These are phyloP conservation scores for Empidonax traillii DNA, from an alignment of 2,113 vertebrate species.

Conservation along the genomic window DNA sequence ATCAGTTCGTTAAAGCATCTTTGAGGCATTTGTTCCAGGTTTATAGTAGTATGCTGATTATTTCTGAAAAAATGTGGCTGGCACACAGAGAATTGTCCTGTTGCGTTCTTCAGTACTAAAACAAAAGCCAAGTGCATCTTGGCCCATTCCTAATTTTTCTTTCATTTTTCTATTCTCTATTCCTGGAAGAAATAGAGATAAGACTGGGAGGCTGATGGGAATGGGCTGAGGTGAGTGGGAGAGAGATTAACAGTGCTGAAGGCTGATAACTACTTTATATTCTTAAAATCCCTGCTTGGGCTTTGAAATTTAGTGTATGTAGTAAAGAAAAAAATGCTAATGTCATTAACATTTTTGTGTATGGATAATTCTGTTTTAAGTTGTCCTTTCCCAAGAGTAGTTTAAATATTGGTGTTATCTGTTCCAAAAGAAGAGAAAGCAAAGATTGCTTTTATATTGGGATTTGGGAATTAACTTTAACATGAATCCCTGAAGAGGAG, in stretches of 20 bases:
- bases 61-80: not conserved
- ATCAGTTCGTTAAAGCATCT: not conserved
- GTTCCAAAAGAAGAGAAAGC: not conserved
- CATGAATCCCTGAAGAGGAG: not conserved
- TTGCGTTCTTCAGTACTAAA: not conserved
- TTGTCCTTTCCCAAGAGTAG: not conserved
- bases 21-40: not conserved
- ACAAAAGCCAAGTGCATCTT: not conserved
- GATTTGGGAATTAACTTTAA: not conserved
- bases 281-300: not conserved
- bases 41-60: not conserved
- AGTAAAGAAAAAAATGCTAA: not conserved
- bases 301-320: not conserved
- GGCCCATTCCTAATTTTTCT: not conserved
- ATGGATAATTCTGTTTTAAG: conserved; percentile 15
- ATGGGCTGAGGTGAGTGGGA: not conserved
- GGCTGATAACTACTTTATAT: not conserved
- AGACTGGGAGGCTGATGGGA: not conserved
- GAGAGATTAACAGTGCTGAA: not conserved
- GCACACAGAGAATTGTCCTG: not conserved
- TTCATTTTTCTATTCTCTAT: not conserved
- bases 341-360: conserved; percentile 5
- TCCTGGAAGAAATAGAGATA: not conserved
- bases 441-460: not conserved
- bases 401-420: not conserved